A percentile compares a stretch with the other conserved stretches of the same genome.
These are phyloP conservation scores for Hormaphis cornu DNA, from an alignment of 1,140 invertebrate genomes.

Conservation along the genomic window DNA sequence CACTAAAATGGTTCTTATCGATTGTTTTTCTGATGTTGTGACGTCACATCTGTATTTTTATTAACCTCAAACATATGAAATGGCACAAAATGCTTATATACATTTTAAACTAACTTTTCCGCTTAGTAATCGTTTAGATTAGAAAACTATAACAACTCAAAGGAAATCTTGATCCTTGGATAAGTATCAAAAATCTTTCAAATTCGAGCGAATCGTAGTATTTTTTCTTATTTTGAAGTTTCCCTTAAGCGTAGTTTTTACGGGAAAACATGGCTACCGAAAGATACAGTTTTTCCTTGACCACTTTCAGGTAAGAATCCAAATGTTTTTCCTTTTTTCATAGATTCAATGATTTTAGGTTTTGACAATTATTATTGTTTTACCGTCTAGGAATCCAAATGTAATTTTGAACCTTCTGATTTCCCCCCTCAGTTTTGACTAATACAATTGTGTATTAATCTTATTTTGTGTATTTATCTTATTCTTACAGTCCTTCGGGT, in stretches of 20 bases:
- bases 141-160: too few species aligned
- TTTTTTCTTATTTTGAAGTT: background rate
- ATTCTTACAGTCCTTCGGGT: constrained; percentile 81
- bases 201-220: too few species aligned
- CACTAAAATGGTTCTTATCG: background rate
- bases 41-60: background rate
- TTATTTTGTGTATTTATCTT: background rate
- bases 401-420: too few species aligned
- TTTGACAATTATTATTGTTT: background rate
- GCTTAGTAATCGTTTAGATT: constrained; percentile 7
- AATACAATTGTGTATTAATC: background rate
- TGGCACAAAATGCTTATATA: background rate
- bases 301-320: constrained; percentile 83
- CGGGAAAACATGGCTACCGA: constrained; percentile 74
- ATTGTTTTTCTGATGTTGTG: background rate
- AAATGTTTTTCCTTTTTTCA: too few species aligned
- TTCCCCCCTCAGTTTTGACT: too few species aligned
- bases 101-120: constrained; percentile 19
- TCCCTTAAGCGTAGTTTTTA: background rate
- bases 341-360: background rate
- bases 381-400: too few species aligned
- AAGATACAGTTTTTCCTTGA: constrained; percentile 95
- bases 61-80: constrained; percentile 9
- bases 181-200: too few species aligned
- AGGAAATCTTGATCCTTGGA: too few species aligned